Percentiles rank a stretch among this genome's conserved stretches.
Evolutionary conservation across 2,888 invertebrate genomes (phyloP).

Genomic region (Drosophila lutescens): DNA sequence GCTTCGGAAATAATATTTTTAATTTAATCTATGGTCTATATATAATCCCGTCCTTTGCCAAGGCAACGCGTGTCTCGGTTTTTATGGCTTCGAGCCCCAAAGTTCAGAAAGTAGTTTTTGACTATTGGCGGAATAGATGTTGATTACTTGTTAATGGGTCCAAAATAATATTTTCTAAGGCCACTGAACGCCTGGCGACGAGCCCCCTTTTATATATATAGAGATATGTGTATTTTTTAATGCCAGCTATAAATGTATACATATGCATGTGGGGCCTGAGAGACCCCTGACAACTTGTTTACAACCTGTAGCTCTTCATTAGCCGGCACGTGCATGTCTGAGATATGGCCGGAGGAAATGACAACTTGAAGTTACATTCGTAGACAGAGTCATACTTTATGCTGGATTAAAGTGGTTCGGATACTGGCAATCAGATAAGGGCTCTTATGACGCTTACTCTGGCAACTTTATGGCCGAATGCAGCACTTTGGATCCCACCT

Average conservation of each 20-base stretch:
- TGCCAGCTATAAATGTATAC: constrained; percentile 16
- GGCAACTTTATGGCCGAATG: constrained; percentile 28
- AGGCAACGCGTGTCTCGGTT: constrained; percentile 19
- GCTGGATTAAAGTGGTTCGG: constrained; percentile 12
- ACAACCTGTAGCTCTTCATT: constrained; percentile 44
- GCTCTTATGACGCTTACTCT: constrained; percentile 9
- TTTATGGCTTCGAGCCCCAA: constrained; percentile 21
- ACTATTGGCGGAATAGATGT: constrained; percentile 19
- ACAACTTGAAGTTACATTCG: constrained; percentile 32
- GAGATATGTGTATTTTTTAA: constrained; percentile 4
- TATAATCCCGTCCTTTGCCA: constrained; percentile 19
- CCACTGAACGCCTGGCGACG: constrained; percentile 26
- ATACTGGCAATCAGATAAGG: background rate
- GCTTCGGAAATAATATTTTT: constrained; percentile 12
- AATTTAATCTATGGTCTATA: background rate
- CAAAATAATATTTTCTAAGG: constrained; percentile 22
- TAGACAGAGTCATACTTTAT: constrained; percentile 1
- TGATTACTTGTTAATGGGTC: constrained; percentile 19
- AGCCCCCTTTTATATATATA: constrained; percentile 39
- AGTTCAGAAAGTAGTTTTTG: constrained; percentile 23
- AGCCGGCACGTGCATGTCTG: constrained; percentile 39
- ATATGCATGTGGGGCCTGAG: constrained; percentile 11
- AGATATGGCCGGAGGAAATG: constrained; percentile 28
- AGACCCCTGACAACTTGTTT: constrained; percentile 31
- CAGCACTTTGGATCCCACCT: background rate